phyloP scores from a whole-genome alignment of 2,888 invertebrate species.

The Aproaerema taeniolella region DNA sequence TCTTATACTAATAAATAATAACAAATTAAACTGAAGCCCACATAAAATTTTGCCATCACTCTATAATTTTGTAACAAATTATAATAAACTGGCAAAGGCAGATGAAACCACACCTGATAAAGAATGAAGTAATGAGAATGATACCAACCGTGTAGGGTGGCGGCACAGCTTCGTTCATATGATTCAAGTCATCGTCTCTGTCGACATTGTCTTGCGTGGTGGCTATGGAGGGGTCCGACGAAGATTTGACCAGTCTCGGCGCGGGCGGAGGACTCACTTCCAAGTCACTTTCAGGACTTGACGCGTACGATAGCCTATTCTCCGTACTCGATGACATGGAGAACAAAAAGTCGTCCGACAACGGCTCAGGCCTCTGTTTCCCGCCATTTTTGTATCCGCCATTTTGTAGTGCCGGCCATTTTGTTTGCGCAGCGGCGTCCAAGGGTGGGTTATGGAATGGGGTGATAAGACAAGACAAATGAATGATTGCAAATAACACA shows the following conservation, averaged over 20 bases:
- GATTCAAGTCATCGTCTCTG: conserved; percentile 75
- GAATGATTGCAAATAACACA: conserved; percentile 66
- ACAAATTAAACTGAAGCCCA: too few species aligned
- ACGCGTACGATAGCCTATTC: conserved; percentile 95
- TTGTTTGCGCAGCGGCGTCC: conserved; percentile 58
- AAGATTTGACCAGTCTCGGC: conserved; percentile 86
- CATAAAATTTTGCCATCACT: too few species aligned
- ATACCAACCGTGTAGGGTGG: conserved; percentile 90
- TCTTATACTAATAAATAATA: too few species aligned
- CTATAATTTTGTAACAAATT: too few species aligned
- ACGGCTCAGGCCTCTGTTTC: conserved; percentile 93
- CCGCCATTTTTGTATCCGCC: conserved; percentile 43
- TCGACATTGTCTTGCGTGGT: conserved; percentile 93
- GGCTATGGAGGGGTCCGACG: conserved; percentile 95
- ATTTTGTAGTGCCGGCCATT: conserved; percentile 37
- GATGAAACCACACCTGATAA: too few species aligned
- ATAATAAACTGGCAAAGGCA: too few species aligned
- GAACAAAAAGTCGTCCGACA: conserved; percentile 99
- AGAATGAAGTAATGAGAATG: too few species aligned
- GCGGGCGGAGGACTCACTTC: conserved; percentile 88
- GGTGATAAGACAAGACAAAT: conserved; percentile 76
- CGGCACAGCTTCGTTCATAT: conserved; percentile 82
- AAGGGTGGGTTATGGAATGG: conserved; percentile 74
- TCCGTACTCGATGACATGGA: conserved; percentile 91
- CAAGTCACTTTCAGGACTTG: conserved; percentile 96